Evolutionary conservation across 2,888 invertebrate genomes (phyloP).

Genomic region (Tortrix viridana): DNA sequence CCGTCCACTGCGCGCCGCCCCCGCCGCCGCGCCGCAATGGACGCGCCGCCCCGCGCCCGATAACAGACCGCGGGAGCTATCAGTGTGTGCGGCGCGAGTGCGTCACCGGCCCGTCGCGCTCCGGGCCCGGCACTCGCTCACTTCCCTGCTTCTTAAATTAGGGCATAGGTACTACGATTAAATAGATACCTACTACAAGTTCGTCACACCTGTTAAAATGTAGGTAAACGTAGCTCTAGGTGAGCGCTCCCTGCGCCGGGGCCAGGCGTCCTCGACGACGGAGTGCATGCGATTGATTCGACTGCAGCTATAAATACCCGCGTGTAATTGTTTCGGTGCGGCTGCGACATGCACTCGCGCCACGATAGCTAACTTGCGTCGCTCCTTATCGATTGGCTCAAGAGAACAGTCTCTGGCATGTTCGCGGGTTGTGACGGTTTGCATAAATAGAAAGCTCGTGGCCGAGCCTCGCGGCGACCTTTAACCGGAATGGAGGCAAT

Average conservation of each 20-base stretch:
- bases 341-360: neutral
- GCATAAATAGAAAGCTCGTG: constrained; percentile 13
- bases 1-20: too few species aligned
- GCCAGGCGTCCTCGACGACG: too few species aligned
- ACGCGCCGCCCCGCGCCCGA: constrained; percentile 12
- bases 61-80: constrained; percentile 29
- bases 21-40: constrained; percentile 1
- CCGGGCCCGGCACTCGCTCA: neutral
- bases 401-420: neutral
- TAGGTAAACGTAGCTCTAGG: too few species aligned
- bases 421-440: constrained; percentile 12
- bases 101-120: constrained; percentile 1
- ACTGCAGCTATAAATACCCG: too few species aligned
- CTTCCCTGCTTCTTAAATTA: neutral
- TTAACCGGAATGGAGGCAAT: constrained; percentile 8
- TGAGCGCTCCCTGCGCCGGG: too few species aligned
- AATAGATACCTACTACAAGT: too few species aligned
- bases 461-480: constrained; percentile 8
- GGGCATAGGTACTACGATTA: too few species aligned
- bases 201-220: too few species aligned
- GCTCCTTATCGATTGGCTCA: neutral
- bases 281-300: too few species aligned
- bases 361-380: neutral
- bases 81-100: constrained; percentile 7
- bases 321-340: too few species aligned